Evolutionary conservation across 2,113 vertebrate species (phyloP), one percentile per base, ranked within the genome.

Genomic region (Cygnus buccinator): DNA sequence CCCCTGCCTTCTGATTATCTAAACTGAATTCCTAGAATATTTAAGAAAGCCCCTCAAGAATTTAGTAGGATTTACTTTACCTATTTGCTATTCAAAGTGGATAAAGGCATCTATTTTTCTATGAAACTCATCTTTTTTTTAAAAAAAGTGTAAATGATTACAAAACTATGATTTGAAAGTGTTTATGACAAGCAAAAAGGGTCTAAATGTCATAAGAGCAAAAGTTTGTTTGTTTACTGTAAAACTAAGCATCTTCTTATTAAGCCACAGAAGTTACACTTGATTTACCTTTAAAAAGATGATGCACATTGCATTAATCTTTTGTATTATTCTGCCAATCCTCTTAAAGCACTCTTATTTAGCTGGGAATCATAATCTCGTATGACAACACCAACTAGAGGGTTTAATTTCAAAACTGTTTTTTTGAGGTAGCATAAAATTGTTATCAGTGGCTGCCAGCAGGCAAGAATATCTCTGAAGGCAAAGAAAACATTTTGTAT

Each of bases 381-480:
- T 92, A 91, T 96, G 97, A 97, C 97, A 98, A 96, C 97, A 92
- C 88, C 96, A 92, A 97, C 93, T 76, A 97, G 93, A 97, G 97
- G 95, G 95, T 94, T 93, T 97, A 48, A 97, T 98, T 98, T 97
- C 89, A 97, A 96, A 96, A 97, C 94, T 94, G 97, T 92, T 96
- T 96, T 96, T 98, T 97, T 97, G 98, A 98, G 97, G 90, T 97
- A 97, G 96, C 97, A 98, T 98, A 97, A 98, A 98, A 98, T 98
- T 52, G 8, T 94, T 97, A 98, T 98, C 98, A 97, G 94, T 97
- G 97, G 97, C 96, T 97, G 98, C 97, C 98, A 95, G 97, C 96
- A 98, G 97, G 96, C 96, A 95, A 93, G 7, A 86, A 91, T 66
- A 87, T 71, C 89, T 94, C 91, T 52, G 81, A 86, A 85, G 94